Evolutionary conservation across 2,113 vertebrate species (phyloP).

Genomic region (Puffinus mauretanicus): DNA sequence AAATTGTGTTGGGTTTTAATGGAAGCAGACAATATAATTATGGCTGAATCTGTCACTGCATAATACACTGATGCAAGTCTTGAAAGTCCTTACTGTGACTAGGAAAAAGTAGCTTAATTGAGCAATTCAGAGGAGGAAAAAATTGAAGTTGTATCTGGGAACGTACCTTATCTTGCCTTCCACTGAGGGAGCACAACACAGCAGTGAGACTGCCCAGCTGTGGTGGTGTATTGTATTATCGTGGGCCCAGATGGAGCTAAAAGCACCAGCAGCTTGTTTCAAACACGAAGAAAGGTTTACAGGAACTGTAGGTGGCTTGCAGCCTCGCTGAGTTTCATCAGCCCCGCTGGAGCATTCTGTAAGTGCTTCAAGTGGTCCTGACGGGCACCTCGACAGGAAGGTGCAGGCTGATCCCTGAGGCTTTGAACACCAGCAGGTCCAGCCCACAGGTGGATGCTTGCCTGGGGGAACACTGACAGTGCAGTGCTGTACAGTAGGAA

Average conservation of each 20-base stretch:
- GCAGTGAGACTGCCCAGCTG: background rate
- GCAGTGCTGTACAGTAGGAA: background rate
- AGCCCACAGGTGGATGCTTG: background rate
- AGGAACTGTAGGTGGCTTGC: background rate
- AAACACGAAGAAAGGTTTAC: background rate
- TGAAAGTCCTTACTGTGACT: background rate
- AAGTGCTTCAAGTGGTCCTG: background rate
- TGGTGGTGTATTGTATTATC: background rate
- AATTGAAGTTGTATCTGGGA: background rate
- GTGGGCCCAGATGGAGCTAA: background rate
- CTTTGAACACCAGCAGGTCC: background rate
- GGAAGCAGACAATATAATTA: background rate
- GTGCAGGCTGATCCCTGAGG: background rate
- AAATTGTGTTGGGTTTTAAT: background rate
- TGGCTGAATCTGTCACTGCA: background rate
- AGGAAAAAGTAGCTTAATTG: background rate
- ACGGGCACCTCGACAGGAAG: background rate
- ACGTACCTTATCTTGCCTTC: background rate
- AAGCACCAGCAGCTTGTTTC: background rate
- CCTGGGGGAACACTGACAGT: fast-evolving
- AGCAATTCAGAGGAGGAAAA: background rate
- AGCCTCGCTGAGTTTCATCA: background rate
- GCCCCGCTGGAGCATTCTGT: background rate
- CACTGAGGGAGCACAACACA: no score
- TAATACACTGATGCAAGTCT: background rate